Percentiles rank a stretch among this genome's conserved stretches.
Evolutionary conservation across 2,797 vertebrate species (phyloP).

Genomic region (Gymnothorax javanicus): DNA sequence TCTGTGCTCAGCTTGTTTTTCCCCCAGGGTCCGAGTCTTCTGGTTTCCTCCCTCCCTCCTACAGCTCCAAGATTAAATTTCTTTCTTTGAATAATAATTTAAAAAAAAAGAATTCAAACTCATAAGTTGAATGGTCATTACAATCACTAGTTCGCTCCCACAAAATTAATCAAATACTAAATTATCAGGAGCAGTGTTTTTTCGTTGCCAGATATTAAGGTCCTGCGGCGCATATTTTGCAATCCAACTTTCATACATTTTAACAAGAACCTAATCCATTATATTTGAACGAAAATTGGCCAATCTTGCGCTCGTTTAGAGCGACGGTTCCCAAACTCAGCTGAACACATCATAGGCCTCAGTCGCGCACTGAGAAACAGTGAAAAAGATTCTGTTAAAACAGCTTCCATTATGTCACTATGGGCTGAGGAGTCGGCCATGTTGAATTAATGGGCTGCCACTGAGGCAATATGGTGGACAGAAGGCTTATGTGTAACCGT

Average conservation of each 20-base stretch:
- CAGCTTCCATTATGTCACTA: not conserved
- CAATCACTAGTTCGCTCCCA: not conserved
- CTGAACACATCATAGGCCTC: conserved; percentile 13
- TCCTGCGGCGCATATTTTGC: not conserved
- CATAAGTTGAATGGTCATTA: not conserved
- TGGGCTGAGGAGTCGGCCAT: not conserved
- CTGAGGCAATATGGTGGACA: not conserved
- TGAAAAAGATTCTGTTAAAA: not conserved
- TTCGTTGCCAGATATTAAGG: not conserved
- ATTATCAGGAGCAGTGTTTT: not conserved
- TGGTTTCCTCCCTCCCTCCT: too few species aligned
- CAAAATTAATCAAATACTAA: not conserved
- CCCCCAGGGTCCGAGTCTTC: not conserved
- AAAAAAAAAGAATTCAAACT: not conserved
- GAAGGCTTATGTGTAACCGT: not conserved
- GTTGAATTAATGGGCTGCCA: not conserved
- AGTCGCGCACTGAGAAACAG: conserved; percentile 31
- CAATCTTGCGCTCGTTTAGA: not conserved
- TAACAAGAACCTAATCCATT: not conserved
- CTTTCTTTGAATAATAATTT: not conserved
- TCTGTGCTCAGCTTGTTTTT: not conserved
- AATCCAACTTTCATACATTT: not conserved
- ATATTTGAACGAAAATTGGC: not conserved
- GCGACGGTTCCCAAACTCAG: conserved; percentile 24
- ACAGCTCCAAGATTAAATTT: not conserved